Evolutionary conservation across 2,113 vertebrate genomes (phyloP).

Genomic region (Grammomys dolichurus): DNA sequence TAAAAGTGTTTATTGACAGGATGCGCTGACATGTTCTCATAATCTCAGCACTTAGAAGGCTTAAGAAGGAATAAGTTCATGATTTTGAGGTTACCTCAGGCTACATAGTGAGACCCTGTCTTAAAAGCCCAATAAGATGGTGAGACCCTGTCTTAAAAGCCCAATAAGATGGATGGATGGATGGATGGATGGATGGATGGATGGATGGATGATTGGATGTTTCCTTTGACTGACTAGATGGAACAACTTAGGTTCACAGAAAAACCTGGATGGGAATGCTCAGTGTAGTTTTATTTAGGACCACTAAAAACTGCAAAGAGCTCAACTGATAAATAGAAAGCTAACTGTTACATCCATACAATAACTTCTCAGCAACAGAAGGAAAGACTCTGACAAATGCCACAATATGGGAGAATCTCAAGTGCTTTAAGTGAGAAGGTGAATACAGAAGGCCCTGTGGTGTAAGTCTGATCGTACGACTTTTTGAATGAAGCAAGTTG

Average conservation of each 20-base stretch:
- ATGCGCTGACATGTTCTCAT: neutral
- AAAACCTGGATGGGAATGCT: slow-evolving; percentile 12
- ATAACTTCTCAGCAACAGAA: neutral
- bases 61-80: neutral
- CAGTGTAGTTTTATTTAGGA: slow-evolving; percentile 35
- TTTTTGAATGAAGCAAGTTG: slow-evolving; percentile 31
- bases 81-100: neutral
- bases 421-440: slow-evolving; percentile 16
- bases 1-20: neutral
- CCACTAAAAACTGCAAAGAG: neutral
- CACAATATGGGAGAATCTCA: neutral
- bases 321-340: neutral
- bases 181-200: neutral
- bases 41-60: neutral
- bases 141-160: neutral
- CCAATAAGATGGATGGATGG: neutral
- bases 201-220: neutral
- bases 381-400: neutral
- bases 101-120: neutral
- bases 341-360: neutral
- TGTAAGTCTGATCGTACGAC: neutral
- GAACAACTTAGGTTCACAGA: neutral
- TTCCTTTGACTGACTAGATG: neutral
- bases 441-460: neutral
- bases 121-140: neutral